Evolutionary conservation across 2,113 vertebrate species (phyloP), one percentile per base, ranked within the genome.

Genomic region (Chrysemys picta): DNA sequence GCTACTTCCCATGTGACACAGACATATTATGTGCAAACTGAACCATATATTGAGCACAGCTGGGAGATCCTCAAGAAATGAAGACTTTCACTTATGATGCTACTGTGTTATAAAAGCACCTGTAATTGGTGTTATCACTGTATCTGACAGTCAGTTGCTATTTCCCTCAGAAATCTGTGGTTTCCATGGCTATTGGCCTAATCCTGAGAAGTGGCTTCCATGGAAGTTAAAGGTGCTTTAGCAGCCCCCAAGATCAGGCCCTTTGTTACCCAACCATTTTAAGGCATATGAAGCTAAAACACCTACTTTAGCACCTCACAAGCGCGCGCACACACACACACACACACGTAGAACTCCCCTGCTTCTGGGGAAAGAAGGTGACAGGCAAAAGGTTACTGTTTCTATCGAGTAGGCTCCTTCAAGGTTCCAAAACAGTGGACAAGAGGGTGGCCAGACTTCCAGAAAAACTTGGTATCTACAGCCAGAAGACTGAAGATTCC

Each of bases 1-100:
- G 92, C 81, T 85, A 75, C 88, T 96, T 92, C 89, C 91, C 2
- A 1, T 17, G 13, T 75, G 75, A 93, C 65, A 85, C 80, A 82
- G 75, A 85, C 85, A 65, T 24, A 27, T 25, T 50, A 53, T 87
- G 24, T 35, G 45, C 94, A 92, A 84, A 75, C 62, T 25, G 38
- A 81, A 92, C 54, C 17, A 12, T 10, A 2, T 65, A 49, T 5
- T 31, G 90, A 92, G 85, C 12, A 5, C 12, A 42, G 75, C 75
- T 76, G 75, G 75, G 24, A 47, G 10, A 45, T 82, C 6, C 31
- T 82, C n/a, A 80, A 87, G 76, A 57, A 82, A 35, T 31, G 2
- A 22, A 2, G 1, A 56, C 65, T 38, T 78, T 59, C 3, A 13
- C 4, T 31, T 76, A 45, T 85, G 38, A 80, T 35, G 59, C 52